Conservation (phyloP, 2,797 vertebrate genomes). For the Oceanodroma leucorhoa region DNA sequence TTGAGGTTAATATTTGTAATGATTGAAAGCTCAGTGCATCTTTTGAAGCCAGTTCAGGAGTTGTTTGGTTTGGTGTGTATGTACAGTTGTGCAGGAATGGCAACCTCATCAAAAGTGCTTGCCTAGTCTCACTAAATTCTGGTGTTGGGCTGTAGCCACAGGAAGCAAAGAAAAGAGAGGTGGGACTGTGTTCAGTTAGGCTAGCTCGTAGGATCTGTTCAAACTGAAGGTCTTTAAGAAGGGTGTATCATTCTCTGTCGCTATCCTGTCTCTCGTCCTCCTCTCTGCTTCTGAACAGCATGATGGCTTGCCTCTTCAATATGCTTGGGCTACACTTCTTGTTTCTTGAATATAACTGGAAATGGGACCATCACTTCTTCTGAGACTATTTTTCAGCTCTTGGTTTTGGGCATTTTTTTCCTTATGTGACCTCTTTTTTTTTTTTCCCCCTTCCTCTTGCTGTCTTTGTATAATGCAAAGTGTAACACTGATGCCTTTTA, state of each 20-base stretch:
- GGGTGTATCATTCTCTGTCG: background rate
- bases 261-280: background rate
- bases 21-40: background rate
- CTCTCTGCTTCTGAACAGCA: background rate
- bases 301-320: background rate
- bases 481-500: background rate
- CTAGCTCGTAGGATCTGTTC: accelerated
- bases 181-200: background rate
- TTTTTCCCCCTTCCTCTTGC: no score
- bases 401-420: background rate
- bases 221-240: background rate
- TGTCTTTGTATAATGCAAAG: background rate
- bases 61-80: background rate
- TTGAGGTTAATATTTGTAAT: background rate
- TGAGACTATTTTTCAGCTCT: background rate
- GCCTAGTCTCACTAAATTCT: background rate
- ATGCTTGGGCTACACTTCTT: background rate
- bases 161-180: background rate
- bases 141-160: background rate
- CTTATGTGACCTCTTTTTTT: background rate
- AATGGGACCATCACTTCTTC: background rate
- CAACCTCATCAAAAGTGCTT: accelerated
- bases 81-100: background rate
- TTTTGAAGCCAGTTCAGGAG: background rate
- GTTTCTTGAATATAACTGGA: background rate